These are phyloP conservation scores for Amphiprion percula DNA, from an alignment of 2,113 vertebrate genomes.

Conservation along the genomic window DNA sequence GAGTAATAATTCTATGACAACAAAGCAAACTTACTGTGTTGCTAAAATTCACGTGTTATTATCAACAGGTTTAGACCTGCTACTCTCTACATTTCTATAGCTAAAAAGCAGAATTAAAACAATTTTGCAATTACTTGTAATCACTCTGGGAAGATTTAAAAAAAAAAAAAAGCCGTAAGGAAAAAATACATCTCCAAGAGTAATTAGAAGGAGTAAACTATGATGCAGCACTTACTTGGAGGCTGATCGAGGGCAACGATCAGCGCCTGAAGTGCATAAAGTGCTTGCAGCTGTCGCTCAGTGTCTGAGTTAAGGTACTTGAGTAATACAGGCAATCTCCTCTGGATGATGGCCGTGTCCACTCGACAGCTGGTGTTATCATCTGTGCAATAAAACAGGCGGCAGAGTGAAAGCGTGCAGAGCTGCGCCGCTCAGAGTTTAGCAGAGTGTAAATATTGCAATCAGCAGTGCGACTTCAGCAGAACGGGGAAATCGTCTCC, in stretches of 20 bases:
- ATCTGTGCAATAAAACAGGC: conserved; percentile 79
- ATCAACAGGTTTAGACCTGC: neutral
- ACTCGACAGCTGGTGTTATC: conserved; percentile 93
- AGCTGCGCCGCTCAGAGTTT: conserved; percentile 4
- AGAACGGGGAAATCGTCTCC: conserved; percentile 7
- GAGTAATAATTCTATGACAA: too few species aligned
- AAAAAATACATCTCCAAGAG: neutral
- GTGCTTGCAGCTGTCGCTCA: conserved; percentile 99
- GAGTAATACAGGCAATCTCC: conserved; percentile 95
- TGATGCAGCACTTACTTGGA: conserved; percentile 91
- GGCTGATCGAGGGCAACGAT: conserved; percentile 98
- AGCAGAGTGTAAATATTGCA: conserved; percentile 26
- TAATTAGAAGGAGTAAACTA: neutral
- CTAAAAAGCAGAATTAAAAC: neutral
- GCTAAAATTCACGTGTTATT: too few species aligned
- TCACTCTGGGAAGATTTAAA: neutral
- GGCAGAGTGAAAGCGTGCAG: conserved; percentile 19
- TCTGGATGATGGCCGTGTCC: conserved; percentile 95
- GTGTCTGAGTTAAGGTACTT: conserved; percentile 99
- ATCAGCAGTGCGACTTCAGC: neutral
- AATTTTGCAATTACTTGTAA: neutral
- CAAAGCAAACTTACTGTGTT: too few species aligned
- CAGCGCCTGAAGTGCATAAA: conserved; percentile 99
- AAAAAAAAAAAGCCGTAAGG: neutral
- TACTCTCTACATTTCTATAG: neutral